phyloP scores from a whole-genome alignment of 2,888 invertebrate genomes.

The Venustoraphidia nigricollis region DNA sequence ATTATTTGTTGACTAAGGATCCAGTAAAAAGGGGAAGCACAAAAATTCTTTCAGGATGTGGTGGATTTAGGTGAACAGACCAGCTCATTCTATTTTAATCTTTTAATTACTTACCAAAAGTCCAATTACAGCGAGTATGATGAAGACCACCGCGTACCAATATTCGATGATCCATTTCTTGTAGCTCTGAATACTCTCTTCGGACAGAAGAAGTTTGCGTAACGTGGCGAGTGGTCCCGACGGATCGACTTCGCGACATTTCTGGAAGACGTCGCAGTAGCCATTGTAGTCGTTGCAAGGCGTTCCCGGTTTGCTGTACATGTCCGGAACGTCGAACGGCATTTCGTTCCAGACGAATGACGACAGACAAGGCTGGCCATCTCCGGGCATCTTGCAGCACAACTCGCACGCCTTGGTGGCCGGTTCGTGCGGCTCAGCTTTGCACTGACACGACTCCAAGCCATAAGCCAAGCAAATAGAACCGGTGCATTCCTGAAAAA shows the following conservation, averaged over 20 bases:
- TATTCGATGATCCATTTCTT: slow-evolving; percentile 75
- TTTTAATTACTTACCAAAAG: slow-evolving; percentile 78
- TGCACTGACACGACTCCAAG: slow-evolving; percentile 89
- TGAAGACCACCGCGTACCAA: slow-evolving; percentile 79
- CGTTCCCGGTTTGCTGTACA: slow-evolving; percentile 86
- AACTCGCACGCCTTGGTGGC: slow-evolving; percentile 82
- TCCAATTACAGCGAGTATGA: slow-evolving; percentile 55
- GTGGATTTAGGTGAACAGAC: too few relatives aligned
- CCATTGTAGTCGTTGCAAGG: slow-evolving; percentile 90
- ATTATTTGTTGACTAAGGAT: too few relatives aligned
- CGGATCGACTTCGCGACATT: slow-evolving; percentile 84
- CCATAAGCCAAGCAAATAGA: slow-evolving; percentile 96
- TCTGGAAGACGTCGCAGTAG: slow-evolving; percentile 56
- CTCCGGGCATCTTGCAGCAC: slow-evolving; percentile 78
- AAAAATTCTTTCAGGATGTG: too few relatives aligned
- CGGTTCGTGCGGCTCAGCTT: slow-evolving; percentile 60
- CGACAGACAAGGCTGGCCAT: slow-evolving; percentile 67
- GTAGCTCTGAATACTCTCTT: slow-evolving; percentile 79
- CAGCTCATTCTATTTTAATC: too few relatives aligned
- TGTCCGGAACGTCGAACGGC: slow-evolving; percentile 83
- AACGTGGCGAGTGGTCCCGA: slow-evolving; percentile 83
- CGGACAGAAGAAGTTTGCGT: slow-evolving; percentile 69
- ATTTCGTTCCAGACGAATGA: slow-evolving; percentile 82
- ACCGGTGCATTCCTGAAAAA: slow-evolving; percentile 75
- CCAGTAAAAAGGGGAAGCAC: too few relatives aligned